Conservation (phyloP, 1,140 invertebrate species). For the Bicyclus anynana region DNA sequence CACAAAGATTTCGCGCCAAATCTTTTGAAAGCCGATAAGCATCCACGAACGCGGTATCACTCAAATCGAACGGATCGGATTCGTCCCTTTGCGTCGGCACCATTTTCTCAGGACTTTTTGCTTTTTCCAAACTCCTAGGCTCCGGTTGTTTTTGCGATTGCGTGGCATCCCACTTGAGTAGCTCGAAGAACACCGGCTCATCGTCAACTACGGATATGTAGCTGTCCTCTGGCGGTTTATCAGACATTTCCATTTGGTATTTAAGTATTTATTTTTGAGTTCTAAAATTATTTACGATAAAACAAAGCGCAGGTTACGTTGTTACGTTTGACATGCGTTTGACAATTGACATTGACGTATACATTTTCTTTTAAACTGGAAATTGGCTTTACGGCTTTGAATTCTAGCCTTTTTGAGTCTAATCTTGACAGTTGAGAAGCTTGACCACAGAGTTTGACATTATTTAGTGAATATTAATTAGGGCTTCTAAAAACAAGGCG, state of each 20-base stretch:
- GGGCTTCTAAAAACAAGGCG: too few relatives aligned
- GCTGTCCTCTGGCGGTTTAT: constrained; percentile 62
- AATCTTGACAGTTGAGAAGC: too few relatives aligned
- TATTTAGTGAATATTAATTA: too few relatives aligned
- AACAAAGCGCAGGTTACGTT: constrained; percentile 43
- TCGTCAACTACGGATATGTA: constrained; percentile 71
- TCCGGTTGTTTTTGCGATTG: constrained; percentile 59
- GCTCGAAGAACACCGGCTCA: constrained; percentile 64
- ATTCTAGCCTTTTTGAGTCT: too few relatives aligned
- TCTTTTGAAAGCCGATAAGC: constrained; percentile 58
- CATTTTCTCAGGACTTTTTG: constrained; percentile 58
- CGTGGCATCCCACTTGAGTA: constrained; percentile 63
- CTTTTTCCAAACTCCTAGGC: constrained; percentile 51
- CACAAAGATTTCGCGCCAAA: constrained; percentile 53
- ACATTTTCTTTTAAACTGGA: too few relatives aligned
- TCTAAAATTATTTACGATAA: constrained; percentile 42
- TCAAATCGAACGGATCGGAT: constrained; percentile 58
- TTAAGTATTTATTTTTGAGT: constrained; percentile 34
- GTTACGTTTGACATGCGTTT: constrained; percentile 9
- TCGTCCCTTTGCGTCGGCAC: constrained; percentile 43
- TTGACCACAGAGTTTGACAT: too few relatives aligned
- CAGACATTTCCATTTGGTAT: constrained; percentile 51
- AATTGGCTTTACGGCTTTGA: too few relatives aligned
- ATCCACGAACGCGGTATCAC: constrained; percentile 54
- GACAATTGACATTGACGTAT: not conserved